phyloP scores from a whole-genome alignment of 2,797 vertebrate genomes.

The Margarornis squamiger region DNA sequence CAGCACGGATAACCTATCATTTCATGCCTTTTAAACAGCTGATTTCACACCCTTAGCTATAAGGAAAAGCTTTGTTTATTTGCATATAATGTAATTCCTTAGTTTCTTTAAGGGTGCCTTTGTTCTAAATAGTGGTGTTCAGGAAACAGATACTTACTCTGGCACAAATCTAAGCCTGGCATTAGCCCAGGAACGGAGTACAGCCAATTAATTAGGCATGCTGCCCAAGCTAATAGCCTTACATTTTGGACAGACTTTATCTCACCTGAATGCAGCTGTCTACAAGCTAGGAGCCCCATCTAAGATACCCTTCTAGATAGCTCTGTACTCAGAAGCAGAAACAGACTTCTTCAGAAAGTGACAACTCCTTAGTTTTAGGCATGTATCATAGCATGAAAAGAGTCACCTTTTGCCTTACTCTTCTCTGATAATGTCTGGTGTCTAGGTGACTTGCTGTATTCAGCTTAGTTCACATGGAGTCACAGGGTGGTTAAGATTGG shows the following conservation, averaged over 20 bases:
- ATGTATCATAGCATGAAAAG: not conserved
- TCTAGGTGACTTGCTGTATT: not conserved
- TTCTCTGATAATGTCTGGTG: not conserved
- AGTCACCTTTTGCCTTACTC: not conserved
- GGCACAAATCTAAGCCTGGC: not conserved
- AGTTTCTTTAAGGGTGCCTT: not conserved
- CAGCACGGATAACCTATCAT: not conserved
- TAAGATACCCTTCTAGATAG: not conserved
- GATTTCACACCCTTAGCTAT: not conserved
- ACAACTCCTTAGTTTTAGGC: not conserved
- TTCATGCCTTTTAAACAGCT: not conserved
- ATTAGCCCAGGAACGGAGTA: not conserved
- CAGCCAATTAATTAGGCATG: constrained; percentile 22
- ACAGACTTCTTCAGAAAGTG: not conserved
- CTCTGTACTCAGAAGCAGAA: not conserved
- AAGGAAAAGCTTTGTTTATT: not conserved
- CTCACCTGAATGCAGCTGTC: not conserved
- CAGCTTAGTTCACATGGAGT: not conserved
- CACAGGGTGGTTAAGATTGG: not conserved
- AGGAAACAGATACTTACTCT: not conserved
- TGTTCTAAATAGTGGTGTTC: not conserved
- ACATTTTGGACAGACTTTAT: not conserved
- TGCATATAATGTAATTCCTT: not conserved
- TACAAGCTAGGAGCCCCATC: not conserved
- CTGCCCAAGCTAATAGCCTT: not conserved